Conservation (phyloP, 1,140 invertebrate genomes). For the Orchestia grillus region DNA sequence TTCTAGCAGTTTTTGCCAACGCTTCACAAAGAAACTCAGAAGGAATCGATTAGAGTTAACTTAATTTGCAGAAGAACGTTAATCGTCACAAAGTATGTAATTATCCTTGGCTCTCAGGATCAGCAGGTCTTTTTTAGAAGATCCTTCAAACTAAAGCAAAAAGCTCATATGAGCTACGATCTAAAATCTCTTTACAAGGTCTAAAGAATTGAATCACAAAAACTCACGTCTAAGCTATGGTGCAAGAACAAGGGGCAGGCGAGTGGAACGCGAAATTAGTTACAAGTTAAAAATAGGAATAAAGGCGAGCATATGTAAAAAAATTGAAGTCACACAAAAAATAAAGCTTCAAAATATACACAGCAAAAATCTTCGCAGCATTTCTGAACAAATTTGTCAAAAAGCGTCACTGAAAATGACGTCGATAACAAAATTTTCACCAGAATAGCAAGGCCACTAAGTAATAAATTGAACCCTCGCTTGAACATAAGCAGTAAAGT, state of each 20-base stretch:
- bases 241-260: background rate
- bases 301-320: background rate
- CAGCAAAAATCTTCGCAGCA: no score
- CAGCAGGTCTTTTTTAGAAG: background rate
- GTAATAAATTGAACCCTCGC: no score
- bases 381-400: no score
- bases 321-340: no score
- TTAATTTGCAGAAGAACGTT: background rate
- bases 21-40: background rate
- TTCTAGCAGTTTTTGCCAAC: background rate
- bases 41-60: background rate
- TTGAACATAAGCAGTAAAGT: no score
- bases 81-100: background rate
- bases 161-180: background rate
- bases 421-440: no score
- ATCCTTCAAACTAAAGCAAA: background rate
- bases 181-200: background rate
- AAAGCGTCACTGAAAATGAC: no score
- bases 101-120: background rate
- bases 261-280: background rate
- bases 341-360: no score
- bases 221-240: background rate
- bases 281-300: background rate
- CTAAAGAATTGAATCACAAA: background rate
- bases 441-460: no score